phyloP scores from a whole-genome alignment of 1,140 invertebrate species.

The Wasmannia auropunctata region DNA sequence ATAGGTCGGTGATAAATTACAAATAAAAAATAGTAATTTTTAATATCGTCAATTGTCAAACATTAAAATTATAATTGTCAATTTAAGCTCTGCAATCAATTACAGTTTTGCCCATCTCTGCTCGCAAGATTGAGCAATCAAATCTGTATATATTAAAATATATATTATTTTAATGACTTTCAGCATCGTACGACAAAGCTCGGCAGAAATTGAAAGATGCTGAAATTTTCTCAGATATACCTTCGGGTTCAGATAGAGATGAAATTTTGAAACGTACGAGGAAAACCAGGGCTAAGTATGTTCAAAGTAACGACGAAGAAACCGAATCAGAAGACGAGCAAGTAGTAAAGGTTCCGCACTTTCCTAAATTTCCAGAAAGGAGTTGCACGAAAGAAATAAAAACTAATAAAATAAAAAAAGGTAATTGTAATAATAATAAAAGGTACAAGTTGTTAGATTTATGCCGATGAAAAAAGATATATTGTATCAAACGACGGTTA shows the following conservation, averaged over 20 bases:
- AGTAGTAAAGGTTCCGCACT: neutral
- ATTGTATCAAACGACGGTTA: neutral
- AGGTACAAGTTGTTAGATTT: neutral
- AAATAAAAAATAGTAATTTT: neutral
- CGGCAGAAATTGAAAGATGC: neutral
- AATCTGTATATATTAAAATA: neutral
- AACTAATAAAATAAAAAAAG: neutral
- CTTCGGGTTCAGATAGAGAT: neutral
- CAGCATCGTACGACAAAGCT: constrained; percentile 5
- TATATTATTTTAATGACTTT: neutral
- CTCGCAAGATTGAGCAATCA: neutral
- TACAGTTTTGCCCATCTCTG: neutral
- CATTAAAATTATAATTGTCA: constrained; percentile 2
- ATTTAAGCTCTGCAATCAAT: neutral
- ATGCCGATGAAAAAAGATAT: neutral
- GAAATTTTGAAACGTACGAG: neutral
- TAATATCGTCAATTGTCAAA: neutral
- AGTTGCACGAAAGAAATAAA: neutral
- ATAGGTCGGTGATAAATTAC: neutral
- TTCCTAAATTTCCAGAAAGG: neutral
- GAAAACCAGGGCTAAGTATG: neutral
- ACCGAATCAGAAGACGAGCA: neutral
- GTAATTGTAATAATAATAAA: constrained; percentile 10
- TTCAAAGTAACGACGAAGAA: neutral
- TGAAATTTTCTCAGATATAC: neutral